A percentile compares a stretch with the other conserved stretches of the same genome.
These are phyloP conservation scores for Pempheris klunzingeri DNA, from an alignment of 2,797 vertebrate species.

Conservation along the genomic window DNA sequence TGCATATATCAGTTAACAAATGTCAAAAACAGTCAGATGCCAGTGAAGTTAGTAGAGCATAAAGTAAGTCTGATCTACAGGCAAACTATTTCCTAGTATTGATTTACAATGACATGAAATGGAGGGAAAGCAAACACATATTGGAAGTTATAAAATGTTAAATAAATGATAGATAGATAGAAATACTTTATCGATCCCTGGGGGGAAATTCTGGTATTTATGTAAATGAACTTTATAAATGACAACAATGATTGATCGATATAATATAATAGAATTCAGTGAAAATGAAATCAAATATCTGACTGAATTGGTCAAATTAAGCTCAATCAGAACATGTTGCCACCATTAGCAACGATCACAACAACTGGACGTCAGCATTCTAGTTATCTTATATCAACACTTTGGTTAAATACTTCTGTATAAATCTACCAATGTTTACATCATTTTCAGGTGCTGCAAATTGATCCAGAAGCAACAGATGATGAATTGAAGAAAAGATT, in stretches of 20 bases:
- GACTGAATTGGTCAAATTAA: not conserved
- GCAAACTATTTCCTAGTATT: not conserved
- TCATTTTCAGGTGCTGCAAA: conserved; percentile 91
- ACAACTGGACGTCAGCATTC: not conserved
- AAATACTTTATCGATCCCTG: too few species aligned
- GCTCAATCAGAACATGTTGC: not conserved
- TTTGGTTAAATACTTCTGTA: not conserved
- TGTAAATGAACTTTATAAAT: not conserved
- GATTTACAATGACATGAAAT: not conserved
- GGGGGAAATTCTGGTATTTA: too few species aligned
- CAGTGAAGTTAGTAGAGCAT: not conserved
- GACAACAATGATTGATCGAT: not conserved
- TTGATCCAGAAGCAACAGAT: conserved; percentile 97
- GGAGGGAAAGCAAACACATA: not conserved
- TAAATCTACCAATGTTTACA: not conserved
- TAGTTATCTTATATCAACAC: not conserved
- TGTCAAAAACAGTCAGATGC: not conserved
- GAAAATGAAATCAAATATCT: not conserved
- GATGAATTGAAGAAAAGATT: conserved; percentile 98
- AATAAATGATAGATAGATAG: too few species aligned
- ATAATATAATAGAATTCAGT: not conserved
- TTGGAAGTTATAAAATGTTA: not conserved
- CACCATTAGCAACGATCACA: not conserved
- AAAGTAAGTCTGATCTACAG: not conserved
- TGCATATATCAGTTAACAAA: not conserved